These are phyloP conservation scores for Hirtodrosophila confusa DNA, from an alignment of 2,888 invertebrate species.

Conservation along the genomic window DNA sequence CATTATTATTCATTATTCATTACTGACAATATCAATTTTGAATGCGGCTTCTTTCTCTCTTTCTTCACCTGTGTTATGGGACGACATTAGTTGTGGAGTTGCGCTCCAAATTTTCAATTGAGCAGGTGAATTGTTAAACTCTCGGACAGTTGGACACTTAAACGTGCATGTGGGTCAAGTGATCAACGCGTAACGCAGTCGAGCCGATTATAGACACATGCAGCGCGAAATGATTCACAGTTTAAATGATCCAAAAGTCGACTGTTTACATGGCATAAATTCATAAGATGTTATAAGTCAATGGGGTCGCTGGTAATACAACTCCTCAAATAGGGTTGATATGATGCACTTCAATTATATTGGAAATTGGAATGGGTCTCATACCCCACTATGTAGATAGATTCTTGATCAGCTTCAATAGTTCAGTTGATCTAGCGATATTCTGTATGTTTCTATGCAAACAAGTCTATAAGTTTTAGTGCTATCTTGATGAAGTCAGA, in stretches of 20 bases:
- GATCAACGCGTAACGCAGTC: slow-evolving; percentile 41
- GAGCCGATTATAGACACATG: slow-evolving; percentile 34
- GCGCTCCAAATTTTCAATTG: slow-evolving; percentile 28
- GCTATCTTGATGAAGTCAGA: too few relatives aligned
- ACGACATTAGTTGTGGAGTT: slow-evolving; percentile 35
- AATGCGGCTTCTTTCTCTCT: slow-evolving; percentile 26
- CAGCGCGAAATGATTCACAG: slow-evolving; percentile 6
- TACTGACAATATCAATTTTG: slow-evolving; percentile 39
- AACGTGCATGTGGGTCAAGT: slow-evolving; percentile 41
- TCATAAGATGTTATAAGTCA: not conserved
- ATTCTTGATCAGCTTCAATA: too few relatives aligned
- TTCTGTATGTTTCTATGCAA: too few relatives aligned
- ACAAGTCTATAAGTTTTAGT: too few relatives aligned
- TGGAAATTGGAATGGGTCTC: too few relatives aligned
- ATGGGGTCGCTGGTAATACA: not conserved
- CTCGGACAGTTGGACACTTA: slow-evolving; percentile 11
- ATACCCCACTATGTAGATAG: too few relatives aligned
- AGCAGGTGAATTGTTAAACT: slow-evolving; percentile 23
- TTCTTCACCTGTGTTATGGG: slow-evolving; percentile 27
- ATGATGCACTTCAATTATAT: too few relatives aligned
- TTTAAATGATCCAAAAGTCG: slow-evolving; percentile 2
- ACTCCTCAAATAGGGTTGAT: too few relatives aligned
- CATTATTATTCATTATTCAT: slow-evolving; percentile 61
- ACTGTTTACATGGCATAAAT: not conserved
- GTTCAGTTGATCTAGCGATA: too few relatives aligned